Evolutionary conservation across 1,140 invertebrate species (phyloP).

Genomic region (Magallana angulata): DNA sequence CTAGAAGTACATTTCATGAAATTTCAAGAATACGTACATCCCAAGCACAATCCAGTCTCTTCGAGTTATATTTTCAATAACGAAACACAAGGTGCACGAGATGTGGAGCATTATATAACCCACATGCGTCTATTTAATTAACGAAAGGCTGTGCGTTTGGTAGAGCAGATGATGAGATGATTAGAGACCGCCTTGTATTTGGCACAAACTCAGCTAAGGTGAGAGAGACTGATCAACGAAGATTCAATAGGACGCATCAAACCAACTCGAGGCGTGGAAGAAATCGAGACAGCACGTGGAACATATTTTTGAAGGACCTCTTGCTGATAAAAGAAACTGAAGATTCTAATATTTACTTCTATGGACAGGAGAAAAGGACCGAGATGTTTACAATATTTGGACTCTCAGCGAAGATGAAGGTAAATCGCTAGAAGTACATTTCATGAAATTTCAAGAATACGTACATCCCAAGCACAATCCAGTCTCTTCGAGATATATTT

Average conservation of each 20-base stretch:
- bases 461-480: no score
- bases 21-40: no score
- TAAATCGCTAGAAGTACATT: no score
- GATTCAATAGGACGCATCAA: slow-evolving; percentile 51
- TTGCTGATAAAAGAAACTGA: slow-evolving; percentile 48
- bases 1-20: no score
- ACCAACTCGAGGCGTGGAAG: slow-evolving; percentile 52
- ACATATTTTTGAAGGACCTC: slow-evolving; percentile 54
- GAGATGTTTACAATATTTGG: slow-evolving; percentile 54
- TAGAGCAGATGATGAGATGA: slow-evolving; percentile 45
- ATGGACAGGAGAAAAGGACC: slow-evolving; percentile 52
- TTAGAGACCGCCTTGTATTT: neutral
- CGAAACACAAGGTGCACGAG: slow-evolving; percentile 17
- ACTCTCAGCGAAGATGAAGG: neutral
- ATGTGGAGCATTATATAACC: slow-evolving; percentile 56
- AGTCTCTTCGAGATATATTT: no score
- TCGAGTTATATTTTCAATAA: no score
- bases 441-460: no score
- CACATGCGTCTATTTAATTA: neutral
- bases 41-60: no score
- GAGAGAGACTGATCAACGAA: no score
- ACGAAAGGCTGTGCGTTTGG: slow-evolving; percentile 53
- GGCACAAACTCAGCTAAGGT: no score
- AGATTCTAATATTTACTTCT: slow-evolving; percentile 49
- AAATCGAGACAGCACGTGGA: slow-evolving; percentile 51